These are phyloP conservation scores for Watersipora subatra DNA, from an alignment of 1,140 invertebrate genomes.

Conservation along the genomic window DNA sequence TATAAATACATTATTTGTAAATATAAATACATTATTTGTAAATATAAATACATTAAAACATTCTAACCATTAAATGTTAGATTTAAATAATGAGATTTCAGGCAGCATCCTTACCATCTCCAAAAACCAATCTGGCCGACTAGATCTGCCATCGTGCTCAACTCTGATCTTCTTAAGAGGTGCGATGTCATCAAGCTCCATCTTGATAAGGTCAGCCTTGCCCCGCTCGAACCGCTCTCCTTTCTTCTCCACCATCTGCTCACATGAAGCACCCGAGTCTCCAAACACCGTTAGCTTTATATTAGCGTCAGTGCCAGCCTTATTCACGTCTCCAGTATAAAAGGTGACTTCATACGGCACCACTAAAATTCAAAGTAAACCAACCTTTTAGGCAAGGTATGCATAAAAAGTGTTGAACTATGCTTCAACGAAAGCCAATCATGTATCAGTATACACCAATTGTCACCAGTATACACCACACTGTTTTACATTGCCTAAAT, in stretches of 20 bases:
- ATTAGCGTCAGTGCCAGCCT: conserved; percentile 40
- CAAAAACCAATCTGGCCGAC: conserved; percentile 31
- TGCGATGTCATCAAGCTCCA: conserved; percentile 38
- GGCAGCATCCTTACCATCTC: conserved; percentile 36
- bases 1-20: no score
- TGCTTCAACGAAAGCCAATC: not conserved
- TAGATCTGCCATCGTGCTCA: conserved; percentile 26
- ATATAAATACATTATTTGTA: no score
- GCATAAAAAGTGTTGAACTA: no score
- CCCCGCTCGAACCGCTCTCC: conserved; percentile 37
- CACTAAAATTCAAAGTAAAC: conserved; percentile 31
- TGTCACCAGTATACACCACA: no score
- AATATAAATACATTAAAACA: no score
- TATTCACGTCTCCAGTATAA: conserved; percentile 38
- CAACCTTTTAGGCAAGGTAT: no score
- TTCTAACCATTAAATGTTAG: no score
- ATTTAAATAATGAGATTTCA: no score
- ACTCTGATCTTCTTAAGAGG: conserved; percentile 37
- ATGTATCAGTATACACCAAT: no score
- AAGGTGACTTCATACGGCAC: conserved; percentile 40
- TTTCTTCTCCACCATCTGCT: conserved; percentile 27
- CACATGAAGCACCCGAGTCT: conserved; percentile 22
- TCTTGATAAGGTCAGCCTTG: conserved; percentile 29
- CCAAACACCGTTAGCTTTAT: conserved; percentile 37
- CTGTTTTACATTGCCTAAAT: no score